These are phyloP conservation scores for Anorthoa munda DNA, from an alignment of 2,888 invertebrate species.

Conservation along the genomic window DNA sequence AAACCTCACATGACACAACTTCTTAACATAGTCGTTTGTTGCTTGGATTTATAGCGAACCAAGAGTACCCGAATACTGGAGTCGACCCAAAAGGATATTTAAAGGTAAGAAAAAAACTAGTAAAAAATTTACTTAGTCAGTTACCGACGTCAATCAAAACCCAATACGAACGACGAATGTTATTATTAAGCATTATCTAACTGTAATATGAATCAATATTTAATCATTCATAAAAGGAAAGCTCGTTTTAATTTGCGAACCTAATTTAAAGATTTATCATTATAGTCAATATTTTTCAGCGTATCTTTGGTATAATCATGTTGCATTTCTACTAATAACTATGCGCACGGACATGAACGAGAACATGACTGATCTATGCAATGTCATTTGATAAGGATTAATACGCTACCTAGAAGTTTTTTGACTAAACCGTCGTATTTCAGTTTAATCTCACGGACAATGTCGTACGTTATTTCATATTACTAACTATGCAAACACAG, in stretches of 20 bases:
- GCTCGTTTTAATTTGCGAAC: not conserved
- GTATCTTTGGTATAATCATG: constrained; percentile 4
- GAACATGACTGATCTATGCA: constrained; percentile 36
- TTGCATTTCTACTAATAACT: not conserved
- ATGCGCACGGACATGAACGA: constrained; percentile 4
- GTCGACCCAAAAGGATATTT: not conserved
- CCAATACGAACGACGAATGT: not conserved
- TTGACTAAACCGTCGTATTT: constrained; percentile 42
- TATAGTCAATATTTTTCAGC: not conserved
- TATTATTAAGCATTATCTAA: not conserved
- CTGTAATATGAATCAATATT: no score
- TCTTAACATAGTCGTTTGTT: constrained; percentile 11
- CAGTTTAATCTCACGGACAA: constrained; percentile 45
- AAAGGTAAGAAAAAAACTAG: not conserved
- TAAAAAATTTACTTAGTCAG: not conserved
- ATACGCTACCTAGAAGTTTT: constrained; percentile 47
- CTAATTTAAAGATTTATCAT: not conserved
- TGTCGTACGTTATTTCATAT: constrained; percentile 56
- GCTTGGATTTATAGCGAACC: not conserved
- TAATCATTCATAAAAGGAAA: not conserved
- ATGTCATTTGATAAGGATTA: constrained; percentile 44
- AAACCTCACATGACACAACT: not conserved
- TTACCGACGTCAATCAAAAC: not conserved
- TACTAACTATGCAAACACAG: constrained; percentile 70
- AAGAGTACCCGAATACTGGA: constrained; percentile 2